phyloP scores from a whole-genome alignment of 1,140 invertebrate species.

The Drosophila prosaltans region DNA sequence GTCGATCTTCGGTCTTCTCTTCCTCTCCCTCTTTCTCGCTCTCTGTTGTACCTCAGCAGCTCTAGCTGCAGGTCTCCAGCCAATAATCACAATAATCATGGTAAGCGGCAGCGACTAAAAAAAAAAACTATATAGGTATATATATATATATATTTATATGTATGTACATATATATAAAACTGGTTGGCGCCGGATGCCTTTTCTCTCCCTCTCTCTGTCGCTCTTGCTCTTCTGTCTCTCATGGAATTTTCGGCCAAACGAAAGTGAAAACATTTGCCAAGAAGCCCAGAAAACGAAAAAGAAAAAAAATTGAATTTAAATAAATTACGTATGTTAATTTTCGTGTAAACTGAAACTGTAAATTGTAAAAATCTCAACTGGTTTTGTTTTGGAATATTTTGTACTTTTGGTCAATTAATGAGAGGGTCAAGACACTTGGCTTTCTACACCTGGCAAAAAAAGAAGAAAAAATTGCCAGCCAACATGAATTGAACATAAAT shows the following conservation, averaged over 20 bases:
- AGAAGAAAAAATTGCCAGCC: not conserved
- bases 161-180: conserved; percentile 18
- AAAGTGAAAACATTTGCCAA: conserved; percentile 75
- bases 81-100: conserved; percentile 79
- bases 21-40: conserved; percentile 14
- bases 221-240: conserved; percentile 32
- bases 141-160: not conserved
- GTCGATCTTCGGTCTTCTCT: not conserved
- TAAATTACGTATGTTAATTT: conserved; percentile 80
- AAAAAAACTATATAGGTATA: conserved; percentile 5
- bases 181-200: conserved; percentile 58
- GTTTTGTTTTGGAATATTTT: conserved; percentile 42
- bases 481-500: not conserved
- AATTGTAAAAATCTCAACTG: conserved; percentile 39
- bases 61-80: conserved; percentile 34
- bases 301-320: conserved; percentile 79
- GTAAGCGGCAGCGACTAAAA: conserved; percentile 58
- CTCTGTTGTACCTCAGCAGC: conserved; percentile 7
- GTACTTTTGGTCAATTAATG: conserved; percentile 69
- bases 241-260: conserved; percentile 73
- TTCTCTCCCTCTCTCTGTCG: not conserved
- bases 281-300: conserved; percentile 46
- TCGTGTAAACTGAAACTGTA: conserved; percentile 49
- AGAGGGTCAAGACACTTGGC: conserved; percentile 77
- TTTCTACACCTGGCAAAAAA: conserved; percentile 40